Evolutionary conservation across 2,113 vertebrate species (phyloP), one percentile per base, ranked within the genome.

Genomic region (Glareola pratincola): DNA sequence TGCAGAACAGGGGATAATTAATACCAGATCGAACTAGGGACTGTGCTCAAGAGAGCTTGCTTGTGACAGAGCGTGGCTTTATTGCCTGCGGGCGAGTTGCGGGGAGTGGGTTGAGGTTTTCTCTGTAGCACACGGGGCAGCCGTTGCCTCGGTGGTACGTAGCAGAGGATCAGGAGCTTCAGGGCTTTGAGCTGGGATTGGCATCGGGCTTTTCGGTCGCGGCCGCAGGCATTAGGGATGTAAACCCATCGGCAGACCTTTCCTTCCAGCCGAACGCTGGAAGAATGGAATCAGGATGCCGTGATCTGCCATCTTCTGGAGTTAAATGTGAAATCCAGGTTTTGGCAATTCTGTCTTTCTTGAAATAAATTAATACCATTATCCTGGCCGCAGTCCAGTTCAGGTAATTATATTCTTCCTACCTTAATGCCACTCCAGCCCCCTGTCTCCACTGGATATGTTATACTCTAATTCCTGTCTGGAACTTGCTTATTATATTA

Each of bases 1-100:
- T 88, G 59, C 76, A 92, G 96, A 97, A 18, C 85, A n/a, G 92
- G 48, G 50, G 76, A 11, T 98, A 97, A 98, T 98, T 94, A 96
- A 94, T 95, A 92, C 69, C 98, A 98, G 97, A 96, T 87, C 92
- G 10, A 93, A 84, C 7, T 8, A 8, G 17, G 90, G 78, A 73
- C 92, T 63, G 2, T 2, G 36, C 75, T 94, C 8, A 11, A 59
- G n/a, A 84, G 87, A 71, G 47, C 41, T 59, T 84, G 48, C 72
- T 53, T 74, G 59, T 80, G 86, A 26, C 72, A 6, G 4, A 81
- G 63, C 1, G 19, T 14, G 75, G 54, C 45, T 85, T 48, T 16
- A 12, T 26, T 5, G 34, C 78, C 48, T 34, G 48, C 3, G 2
- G n/a, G 17, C 0, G 2, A 78, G 37, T 13, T 12, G 1, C 2